Percentiles rank a stretch among this genome's conserved stretches.
phyloP scores from a whole-genome alignment of 2,888 invertebrate genomes.

The Chrysopilus asiliformis region DNA sequence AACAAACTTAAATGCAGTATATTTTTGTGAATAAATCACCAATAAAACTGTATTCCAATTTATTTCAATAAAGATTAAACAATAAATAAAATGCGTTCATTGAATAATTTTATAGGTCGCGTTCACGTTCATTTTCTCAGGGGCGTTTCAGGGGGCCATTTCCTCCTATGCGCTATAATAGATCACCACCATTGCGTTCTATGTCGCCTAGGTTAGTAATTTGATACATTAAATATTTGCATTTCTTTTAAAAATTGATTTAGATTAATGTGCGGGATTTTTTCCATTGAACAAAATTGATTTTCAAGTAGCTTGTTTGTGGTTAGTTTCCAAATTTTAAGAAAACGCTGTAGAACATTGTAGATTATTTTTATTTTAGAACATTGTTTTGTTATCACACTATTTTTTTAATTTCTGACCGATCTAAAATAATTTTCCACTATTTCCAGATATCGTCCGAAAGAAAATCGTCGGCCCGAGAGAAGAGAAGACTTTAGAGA shows the following conservation, averaged over 20 bases:
- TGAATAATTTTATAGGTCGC: constrained; percentile 11
- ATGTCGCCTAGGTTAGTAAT: constrained; percentile 13
- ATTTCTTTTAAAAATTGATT: no score
- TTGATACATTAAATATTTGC: no score
- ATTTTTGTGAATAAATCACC: no score
- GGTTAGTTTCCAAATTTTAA: no score
- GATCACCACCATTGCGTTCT: constrained; percentile 7
- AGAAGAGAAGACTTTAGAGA: constrained; percentile 14
- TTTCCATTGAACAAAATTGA: no score
- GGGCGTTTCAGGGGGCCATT: constrained; percentile 10
- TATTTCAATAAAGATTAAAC: no score
- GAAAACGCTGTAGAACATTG: not conserved
- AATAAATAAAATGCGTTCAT: no score
- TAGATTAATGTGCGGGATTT: no score
- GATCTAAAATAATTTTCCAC: no score
- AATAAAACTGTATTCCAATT: no score
- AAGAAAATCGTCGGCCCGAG: constrained; percentile 13
- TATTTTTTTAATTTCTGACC: constrained; percentile 3
- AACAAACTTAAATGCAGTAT: no score
- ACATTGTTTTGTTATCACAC: not conserved
- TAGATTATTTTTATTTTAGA: not conserved
- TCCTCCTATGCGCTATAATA: constrained; percentile 7
- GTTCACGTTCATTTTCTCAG: constrained; percentile 11
- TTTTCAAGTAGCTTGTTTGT: no score
- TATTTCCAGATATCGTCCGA: constrained; percentile 13